Evolutionary conservation across 2,888 invertebrate genomes (phyloP), one percentile per base, ranked within the genome.

Genomic region (Cerceris ruficornis): DNA sequence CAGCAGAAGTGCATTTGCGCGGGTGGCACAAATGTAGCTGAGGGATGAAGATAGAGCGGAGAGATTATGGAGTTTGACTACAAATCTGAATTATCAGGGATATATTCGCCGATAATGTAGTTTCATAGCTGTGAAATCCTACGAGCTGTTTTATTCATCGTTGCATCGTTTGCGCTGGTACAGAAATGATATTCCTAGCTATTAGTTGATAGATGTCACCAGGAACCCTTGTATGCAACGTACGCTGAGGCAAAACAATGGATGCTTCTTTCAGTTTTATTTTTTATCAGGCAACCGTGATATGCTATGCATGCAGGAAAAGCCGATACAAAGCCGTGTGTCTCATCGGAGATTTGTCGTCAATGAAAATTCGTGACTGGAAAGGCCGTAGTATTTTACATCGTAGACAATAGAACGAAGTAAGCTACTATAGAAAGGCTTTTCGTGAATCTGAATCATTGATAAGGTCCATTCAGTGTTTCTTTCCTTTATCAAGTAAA

Each of bases 271-370:
- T 8, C 39, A 17, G 59, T 65, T 69, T 75, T 60, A 15, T 46
- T 50, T 17, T 76, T 75, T 69, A 75, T 57, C 46, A 43, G 15
- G 41, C 28, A 61, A 46, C 75, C 17, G 60, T 75, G 59, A 61
- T 58, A 52, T 59, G 13, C 39, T 58, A 46, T 59, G n/a, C 39
- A 58, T 55, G 43, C 39, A 17, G 5, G 13, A 49, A 6, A 49
- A 9, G 41, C 11, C 28, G 5, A 17, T 52, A 66, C 69, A 77
- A 77, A 66, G 65, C 76, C 52, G 17, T n/a, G 39, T n/a, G n/a
- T 64, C 52, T 68, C 73, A 77, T 77, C 69, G 66, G 78, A 79
- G 77, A 72, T 73, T 66, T 61, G 72, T 72, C 61, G 72, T 66
- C 69, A 73, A 60, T 69, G 77, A 73, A 77, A 72, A 72, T 73